Evolutionary conservation across 2,113 vertebrate species (phyloP).

Genomic region (Ptychochromis oligacanthus): DNA sequence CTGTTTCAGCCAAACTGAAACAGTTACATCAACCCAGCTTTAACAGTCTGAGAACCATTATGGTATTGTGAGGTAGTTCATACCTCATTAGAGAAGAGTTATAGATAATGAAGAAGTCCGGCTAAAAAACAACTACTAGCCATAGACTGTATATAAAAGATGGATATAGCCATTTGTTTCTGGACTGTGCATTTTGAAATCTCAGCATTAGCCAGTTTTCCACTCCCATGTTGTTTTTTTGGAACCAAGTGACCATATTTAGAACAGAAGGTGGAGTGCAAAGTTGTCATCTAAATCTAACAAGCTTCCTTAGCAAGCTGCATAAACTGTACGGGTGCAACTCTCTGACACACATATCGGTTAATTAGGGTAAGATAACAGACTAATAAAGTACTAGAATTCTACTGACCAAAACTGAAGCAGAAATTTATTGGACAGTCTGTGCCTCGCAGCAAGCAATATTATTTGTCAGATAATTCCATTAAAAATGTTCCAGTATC

Average conservation of each 20-base stretch:
- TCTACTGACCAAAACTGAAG: not conserved
- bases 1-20: not conserved
- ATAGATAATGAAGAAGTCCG: too few species aligned
- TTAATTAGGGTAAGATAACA: not conserved
- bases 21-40: not conserved
- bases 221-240: not conserved
- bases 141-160: not conserved
- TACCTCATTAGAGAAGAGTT: not conserved
- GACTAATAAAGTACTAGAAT: fast-evolving
- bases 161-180: not conserved
- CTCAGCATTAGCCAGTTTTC: not conserved
- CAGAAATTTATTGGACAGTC: not conserved
- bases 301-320: not conserved
- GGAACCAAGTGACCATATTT: not conserved
- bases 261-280: not conserved
- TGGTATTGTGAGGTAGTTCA: not conserved
- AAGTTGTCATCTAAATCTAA: too few species aligned
- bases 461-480: not conserved
- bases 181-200: not conserved
- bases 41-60: not conserved
- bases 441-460: not conserved
- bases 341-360: not conserved
- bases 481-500: fast-evolving
- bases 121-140: not conserved
- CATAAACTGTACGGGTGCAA: not conserved